These are phyloP conservation scores for Camelus bactrianus DNA, from an alignment of 2,113 vertebrate species.

Conservation along the genomic window DNA sequence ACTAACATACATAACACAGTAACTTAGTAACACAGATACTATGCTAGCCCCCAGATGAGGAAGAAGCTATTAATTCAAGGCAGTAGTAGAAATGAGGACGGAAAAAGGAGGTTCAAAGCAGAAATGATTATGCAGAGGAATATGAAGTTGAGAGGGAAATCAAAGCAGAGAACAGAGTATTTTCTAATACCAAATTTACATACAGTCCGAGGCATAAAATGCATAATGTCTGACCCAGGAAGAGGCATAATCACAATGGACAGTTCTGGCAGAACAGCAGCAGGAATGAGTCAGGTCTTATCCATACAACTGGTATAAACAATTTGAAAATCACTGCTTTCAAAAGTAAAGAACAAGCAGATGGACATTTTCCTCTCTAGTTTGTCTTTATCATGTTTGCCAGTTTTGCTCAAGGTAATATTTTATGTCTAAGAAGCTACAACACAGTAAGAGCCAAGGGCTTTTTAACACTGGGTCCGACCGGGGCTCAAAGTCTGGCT, in stretches of 20 bases:
- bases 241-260: not conserved
- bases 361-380: not conserved
- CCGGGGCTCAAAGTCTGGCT: not conserved
- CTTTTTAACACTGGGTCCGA: not conserved
- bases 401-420: not conserved
- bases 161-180: not conserved
- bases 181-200: not conserved
- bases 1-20: not conserved
- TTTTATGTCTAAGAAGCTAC: not conserved
- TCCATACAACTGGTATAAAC: not conserved
- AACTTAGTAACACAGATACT: not conserved
- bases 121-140: not conserved
- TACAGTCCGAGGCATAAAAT: not conserved
- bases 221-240: not conserved
- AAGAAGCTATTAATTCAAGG: not conserved
- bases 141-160: not conserved
- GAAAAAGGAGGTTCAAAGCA: not conserved
- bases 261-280: not conserved
- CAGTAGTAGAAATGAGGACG: not conserved
- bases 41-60: not conserved
- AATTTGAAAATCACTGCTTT: constrained; percentile 16
- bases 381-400: not conserved
- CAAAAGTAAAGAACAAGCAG: not conserved
- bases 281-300: not conserved
- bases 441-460: not conserved